Evolutionary conservation across 2,113 vertebrate species (phyloP).

Genomic region (Rutilus rutilus): DNA sequence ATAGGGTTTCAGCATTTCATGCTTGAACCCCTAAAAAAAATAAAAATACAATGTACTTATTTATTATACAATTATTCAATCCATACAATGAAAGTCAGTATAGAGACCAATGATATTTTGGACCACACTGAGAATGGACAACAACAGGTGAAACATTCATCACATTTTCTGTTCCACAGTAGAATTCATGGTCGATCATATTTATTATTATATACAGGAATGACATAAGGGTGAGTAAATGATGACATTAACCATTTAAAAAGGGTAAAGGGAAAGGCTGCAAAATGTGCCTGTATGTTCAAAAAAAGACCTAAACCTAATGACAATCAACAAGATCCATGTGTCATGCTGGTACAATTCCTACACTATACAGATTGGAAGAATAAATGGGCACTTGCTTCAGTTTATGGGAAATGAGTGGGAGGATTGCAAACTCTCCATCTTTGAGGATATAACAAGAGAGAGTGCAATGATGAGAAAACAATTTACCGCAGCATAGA

Average conservation of each 20-base stretch:
- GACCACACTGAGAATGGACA: not conserved
- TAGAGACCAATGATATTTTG: not conserved
- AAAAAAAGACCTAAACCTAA: not conserved
- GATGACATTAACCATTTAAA: too few relatives aligned
- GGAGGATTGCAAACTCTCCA: not conserved
- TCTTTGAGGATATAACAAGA: conserved; percentile 4
- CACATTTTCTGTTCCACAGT: not conserved
- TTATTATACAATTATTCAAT: not conserved
- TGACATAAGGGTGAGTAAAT: not conserved
- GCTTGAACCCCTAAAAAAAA: too few relatives aligned
- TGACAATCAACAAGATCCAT: not conserved
- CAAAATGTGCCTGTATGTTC: too few relatives aligned
- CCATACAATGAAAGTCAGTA: not conserved
- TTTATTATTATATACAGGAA: not conserved
- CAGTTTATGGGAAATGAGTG: conserved; percentile 14
- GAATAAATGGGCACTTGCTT: not conserved
- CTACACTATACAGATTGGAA: not conserved
- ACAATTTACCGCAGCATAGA: not conserved
- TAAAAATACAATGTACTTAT: too few relatives aligned
- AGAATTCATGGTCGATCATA: not conserved
- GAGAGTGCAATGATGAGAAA: conserved; percentile 10
- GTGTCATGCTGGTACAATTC: not conserved
- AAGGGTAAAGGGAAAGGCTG: too few relatives aligned
- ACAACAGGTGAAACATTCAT: not conserved
- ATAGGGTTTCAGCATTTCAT: too few relatives aligned